Conservation (phyloP, 2,797 vertebrate species). For the Ataeniobius toweri region DNA sequence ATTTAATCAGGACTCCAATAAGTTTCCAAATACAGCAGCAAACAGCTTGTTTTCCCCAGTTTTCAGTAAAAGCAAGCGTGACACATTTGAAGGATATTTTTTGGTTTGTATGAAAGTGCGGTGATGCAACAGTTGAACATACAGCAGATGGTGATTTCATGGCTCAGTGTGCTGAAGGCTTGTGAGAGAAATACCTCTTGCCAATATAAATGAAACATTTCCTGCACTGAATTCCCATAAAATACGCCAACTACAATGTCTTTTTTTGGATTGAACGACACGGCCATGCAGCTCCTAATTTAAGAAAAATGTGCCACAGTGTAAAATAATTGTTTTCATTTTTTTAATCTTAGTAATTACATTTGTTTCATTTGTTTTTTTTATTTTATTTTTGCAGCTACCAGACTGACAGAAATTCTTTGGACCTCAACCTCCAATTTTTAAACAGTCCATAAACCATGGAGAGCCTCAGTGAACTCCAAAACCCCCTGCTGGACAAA, state of each 20-base stretch:
- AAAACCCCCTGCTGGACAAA: slow-evolving; percentile 88
- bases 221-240: slow-evolving; percentile 19
- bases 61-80: slow-evolving; percentile 18
- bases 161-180: slow-evolving; percentile 40
- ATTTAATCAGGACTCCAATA: not conserved
- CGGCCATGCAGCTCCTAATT: not conserved
- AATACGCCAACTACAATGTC: not conserved
- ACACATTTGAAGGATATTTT: slow-evolving; percentile 29
- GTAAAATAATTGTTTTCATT: slow-evolving; percentile 5
- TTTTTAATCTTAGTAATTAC: not conserved
- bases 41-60: not conserved
- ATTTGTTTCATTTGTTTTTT: not conserved
- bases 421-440: slow-evolving; percentile 34
- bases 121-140: slow-evolving; percentile 63
- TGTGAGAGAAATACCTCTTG: slow-evolving; percentile 56
- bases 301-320: slow-evolving; percentile 1
- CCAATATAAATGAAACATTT: slow-evolving; percentile 40
- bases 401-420: slow-evolving; percentile 34
- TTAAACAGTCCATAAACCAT: slow-evolving; percentile 69
- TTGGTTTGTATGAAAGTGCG: slow-evolving; percentile 45
- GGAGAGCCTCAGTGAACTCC: slow-evolving; percentile 90
- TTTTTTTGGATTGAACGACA: slow-evolving; percentile 2
- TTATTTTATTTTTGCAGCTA: slow-evolving; percentile 55
- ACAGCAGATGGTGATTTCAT: slow-evolving; percentile 72
- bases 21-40: not conserved